These are phyloP conservation scores for Drosophila bifasciata DNA, from an alignment of 1,140 invertebrate species.

Conservation along the genomic window DNA sequence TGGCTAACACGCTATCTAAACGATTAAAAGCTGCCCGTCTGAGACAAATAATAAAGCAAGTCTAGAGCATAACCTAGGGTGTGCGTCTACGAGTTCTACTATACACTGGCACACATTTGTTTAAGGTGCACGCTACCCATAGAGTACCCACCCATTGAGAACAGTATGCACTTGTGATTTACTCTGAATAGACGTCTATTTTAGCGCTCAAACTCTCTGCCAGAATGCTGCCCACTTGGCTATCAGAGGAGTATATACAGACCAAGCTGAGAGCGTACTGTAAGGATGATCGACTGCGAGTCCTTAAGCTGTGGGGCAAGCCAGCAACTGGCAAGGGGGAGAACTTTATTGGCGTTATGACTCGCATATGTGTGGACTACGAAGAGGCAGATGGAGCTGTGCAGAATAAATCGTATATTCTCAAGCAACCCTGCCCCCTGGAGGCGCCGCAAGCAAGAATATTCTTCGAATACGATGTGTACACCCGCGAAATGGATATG, in stretches of 20 bases:
- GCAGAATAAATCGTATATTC: constrained; percentile 41
- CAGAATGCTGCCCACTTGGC: constrained; percentile 53
- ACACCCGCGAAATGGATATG: constrained; percentile 65
- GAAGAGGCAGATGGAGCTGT: not conserved
- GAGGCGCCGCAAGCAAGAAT: constrained; percentile 40
- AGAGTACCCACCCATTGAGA: too few species aligned
- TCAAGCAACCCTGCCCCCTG: constrained; percentile 47
- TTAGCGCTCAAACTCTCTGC: not conserved
- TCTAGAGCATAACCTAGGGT: too few species aligned
- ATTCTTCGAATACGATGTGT: constrained; percentile 55
- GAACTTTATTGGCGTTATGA: constrained; percentile 67
- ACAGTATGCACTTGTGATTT: too few species aligned
- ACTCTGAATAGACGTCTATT: too few species aligned
- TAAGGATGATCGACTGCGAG: constrained; percentile 48
- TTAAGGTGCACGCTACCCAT: too few species aligned
- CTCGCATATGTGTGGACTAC: constrained; percentile 62
- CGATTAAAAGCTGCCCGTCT: too few species aligned
- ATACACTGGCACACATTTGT: too few species aligned
- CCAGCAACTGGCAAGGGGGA: constrained; percentile 66
- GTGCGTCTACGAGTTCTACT: too few species aligned
- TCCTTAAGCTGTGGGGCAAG: constrained; percentile 46
- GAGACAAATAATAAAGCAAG: too few species aligned
- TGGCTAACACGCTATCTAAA: too few species aligned
- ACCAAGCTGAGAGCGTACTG: constrained; percentile 26
- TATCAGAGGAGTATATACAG: constrained; percentile 65